phyloP scores from a whole-genome alignment of 2,888 invertebrate species.

The Drosophila melanosoma region DNA sequence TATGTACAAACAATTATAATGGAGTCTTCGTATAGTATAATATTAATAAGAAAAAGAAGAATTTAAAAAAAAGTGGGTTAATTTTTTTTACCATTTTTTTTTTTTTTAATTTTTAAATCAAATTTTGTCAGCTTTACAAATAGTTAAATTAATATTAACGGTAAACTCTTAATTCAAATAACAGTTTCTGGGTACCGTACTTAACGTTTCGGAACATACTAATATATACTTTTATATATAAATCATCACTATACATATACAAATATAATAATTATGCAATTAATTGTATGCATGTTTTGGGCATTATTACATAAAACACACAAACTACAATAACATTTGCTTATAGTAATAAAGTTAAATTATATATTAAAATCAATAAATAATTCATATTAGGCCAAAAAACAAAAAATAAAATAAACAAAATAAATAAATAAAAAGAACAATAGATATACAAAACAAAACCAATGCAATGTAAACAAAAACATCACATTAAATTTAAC shows the following conservation, averaged over 20 bases:
- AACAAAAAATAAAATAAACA: not conserved
- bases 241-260: conserved; percentile 8
- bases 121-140: conserved; percentile 41
- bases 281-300: conserved; percentile 51
- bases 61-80: conserved; percentile 3
- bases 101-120: conserved; percentile 36
- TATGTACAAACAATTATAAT: conserved; percentile 32
- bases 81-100: not conserved
- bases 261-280: conserved; percentile 33
- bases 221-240: conserved; percentile 37
- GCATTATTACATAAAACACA: conserved; percentile 23
- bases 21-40: conserved; percentile 56
- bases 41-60: conserved; percentile 15
- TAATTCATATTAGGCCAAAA: conserved; percentile 56
- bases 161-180: conserved; percentile 27
- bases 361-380: conserved; percentile 22
- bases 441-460: conserved; percentile 11
- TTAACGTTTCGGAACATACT: conserved; percentile 45
- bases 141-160: conserved; percentile 48
- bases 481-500: conserved; percentile 68
- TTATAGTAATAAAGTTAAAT: conserved; percentile 45
- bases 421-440: not conserved
- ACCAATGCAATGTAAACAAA: conserved; percentile 67
- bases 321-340: conserved; percentile 28
- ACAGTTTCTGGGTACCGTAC: conserved; percentile 28